Evolutionary conservation across 2,797 vertebrate genomes (phyloP).

Genomic region (Leptoclinus maculatus): DNA sequence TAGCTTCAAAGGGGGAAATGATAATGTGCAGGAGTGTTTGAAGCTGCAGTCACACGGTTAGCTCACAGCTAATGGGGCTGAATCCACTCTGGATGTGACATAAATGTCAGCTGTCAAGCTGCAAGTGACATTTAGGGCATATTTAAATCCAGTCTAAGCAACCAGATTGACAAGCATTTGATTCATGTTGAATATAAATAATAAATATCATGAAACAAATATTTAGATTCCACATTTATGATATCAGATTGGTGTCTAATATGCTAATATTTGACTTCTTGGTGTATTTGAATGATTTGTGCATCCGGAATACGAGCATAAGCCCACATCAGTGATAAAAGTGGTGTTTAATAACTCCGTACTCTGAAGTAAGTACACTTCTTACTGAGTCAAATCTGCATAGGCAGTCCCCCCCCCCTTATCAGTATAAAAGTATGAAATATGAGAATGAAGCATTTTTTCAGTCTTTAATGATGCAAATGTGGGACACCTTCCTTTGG

Average conservation of each 20-base stretch:
- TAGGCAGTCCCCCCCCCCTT: not conserved
- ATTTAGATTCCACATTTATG: not conserved
- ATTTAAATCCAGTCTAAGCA: conserved; percentile 13
- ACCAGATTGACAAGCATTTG: conserved; percentile 4
- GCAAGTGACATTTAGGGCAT: conserved; percentile 7
- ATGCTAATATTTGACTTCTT: not conserved
- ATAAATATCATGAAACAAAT: not conserved
- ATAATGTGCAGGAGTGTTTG: conserved; percentile 42
- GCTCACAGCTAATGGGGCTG: conserved; percentile 22
- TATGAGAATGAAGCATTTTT: conserved; percentile 54
- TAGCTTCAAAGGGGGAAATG: conserved; percentile 41
- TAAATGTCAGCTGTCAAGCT: conserved; percentile 23
- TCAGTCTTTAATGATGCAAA: conserved; percentile 65
- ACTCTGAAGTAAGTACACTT: not conserved
- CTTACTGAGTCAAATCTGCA: not conserved
- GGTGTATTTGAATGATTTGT: not conserved
- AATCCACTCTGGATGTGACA: conserved; percentile 21
- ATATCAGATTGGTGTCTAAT: not conserved
- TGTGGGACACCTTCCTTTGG: conserved; percentile 61
- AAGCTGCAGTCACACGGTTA: conserved; percentile 39
- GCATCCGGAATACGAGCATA: not conserved
- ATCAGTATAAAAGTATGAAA: conserved; percentile 31
- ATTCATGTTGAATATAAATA: not conserved
- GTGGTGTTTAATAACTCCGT: not conserved
- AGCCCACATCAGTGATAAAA: not conserved